phyloP scores from a whole-genome alignment of 2,113 vertebrate genomes.

The Callocephalon fimbriatum region DNA sequence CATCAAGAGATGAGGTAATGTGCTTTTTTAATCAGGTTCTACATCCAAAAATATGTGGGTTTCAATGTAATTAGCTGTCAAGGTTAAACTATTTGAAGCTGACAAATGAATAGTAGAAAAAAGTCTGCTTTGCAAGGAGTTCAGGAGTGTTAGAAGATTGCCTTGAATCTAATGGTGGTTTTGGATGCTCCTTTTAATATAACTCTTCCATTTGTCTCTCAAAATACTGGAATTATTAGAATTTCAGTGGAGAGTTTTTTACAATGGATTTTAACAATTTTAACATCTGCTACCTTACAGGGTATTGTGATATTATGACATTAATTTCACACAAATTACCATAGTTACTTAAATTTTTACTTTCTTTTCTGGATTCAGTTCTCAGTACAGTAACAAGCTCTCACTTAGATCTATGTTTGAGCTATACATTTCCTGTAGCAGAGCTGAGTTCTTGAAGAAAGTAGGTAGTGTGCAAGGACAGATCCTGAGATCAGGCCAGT shows the following conservation, averaged over 20 bases:
- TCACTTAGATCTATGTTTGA: neutral
- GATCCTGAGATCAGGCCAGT: neutral
- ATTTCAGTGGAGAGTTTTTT: neutral
- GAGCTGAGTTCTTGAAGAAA: neutral
- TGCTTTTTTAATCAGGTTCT: neutral
- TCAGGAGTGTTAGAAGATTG: neutral
- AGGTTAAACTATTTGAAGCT: neutral
- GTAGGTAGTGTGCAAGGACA: neutral
- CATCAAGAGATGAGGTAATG: conserved; percentile 93
- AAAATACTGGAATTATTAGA: neutral
- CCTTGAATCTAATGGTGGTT: neutral
- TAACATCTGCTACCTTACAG: neutral
- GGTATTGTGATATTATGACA: neutral
- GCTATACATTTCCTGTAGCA: neutral
- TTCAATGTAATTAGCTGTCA: neutral
- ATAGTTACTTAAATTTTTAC: neutral
- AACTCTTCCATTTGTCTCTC: neutral
- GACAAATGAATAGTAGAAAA: neutral
- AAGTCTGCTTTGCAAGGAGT: neutral
- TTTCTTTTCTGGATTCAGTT: neutral
- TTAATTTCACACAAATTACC: neutral
- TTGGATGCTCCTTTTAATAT: neutral
- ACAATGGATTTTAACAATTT: neutral
- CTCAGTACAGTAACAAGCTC: neutral
- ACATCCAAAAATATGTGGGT: neutral